Percentiles rank a stretch among this genome's conserved stretches.
These are phyloP conservation scores for Microtus pennsylvanicus DNA, from an alignment of 2,113 vertebrate species.

Conservation along the genomic window DNA sequence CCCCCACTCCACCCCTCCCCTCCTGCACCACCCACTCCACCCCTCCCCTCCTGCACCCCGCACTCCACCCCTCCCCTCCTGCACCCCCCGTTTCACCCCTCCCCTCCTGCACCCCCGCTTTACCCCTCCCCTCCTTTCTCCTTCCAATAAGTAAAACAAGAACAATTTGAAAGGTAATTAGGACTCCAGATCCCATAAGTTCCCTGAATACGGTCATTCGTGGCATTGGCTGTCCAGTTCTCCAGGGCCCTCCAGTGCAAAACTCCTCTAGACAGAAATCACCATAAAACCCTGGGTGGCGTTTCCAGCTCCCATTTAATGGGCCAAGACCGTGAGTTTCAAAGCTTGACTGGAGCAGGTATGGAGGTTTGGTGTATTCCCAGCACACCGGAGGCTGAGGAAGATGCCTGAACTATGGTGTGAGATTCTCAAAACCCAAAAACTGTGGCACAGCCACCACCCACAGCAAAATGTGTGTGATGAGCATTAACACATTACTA, in stretches of 20 bases:
- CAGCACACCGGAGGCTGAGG: background rate
- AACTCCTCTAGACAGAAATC: background rate
- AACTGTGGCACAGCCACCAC: too few relatives aligned
- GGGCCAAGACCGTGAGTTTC: background rate
- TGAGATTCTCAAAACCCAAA: background rate
- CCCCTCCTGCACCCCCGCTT: background rate
- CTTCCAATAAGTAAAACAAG: background rate
- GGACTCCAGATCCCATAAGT: background rate
- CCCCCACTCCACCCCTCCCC: too few relatives aligned
- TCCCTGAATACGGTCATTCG: conserved; percentile 14
- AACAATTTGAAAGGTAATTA: background rate
- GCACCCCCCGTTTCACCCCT: too few relatives aligned
- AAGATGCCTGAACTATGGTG: background rate
- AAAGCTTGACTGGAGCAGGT: background rate
- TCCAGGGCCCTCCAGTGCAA: background rate
- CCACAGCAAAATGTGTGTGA: background rate
- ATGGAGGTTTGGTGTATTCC: background rate
- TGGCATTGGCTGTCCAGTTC: background rate
- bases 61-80: too few relatives aligned
- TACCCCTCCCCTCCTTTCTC: background rate
- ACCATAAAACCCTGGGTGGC: background rate
- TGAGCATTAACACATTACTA: background rate
- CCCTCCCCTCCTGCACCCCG: too few relatives aligned
- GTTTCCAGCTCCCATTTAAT: background rate
- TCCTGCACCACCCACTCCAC: background rate